Percentiles rank a stretch among this genome's conserved stretches.
Evolutionary conservation across 2,113 vertebrate species (phyloP).

Genomic region (Myrmophylax atrothorax): DNA sequence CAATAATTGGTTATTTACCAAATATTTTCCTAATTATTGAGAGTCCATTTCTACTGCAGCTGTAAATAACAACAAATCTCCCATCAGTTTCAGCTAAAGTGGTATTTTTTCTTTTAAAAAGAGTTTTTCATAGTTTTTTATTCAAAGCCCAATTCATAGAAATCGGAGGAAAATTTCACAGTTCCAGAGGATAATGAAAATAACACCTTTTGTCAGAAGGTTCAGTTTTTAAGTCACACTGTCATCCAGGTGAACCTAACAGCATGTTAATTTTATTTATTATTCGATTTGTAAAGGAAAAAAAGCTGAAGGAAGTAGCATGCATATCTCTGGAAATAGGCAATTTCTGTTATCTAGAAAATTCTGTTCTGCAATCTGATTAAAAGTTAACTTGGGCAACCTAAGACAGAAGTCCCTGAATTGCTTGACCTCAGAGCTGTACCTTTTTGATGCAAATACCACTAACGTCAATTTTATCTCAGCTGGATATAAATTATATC

Average conservation of each 20-base stretch:
- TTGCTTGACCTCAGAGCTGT: not conserved
- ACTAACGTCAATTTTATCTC: slow-evolving; percentile 2
- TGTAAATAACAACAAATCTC: not conserved
- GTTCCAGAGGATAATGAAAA: not conserved
- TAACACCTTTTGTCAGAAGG: not conserved
- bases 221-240: not conserved
- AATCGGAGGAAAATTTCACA: not conserved
- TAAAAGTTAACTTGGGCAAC: not conserved
- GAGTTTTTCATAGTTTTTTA: not conserved
- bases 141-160: not conserved
- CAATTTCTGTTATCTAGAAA: not conserved
- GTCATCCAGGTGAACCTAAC: not conserved
- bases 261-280: not conserved
- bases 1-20: not conserved
- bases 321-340: not conserved
- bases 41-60: not conserved
- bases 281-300: not conserved
- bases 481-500: not conserved
- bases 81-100: not conserved
- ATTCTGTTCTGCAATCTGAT: not conserved
- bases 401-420: not conserved
- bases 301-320: not conserved
- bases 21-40: not conserved
- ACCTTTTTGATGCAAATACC: not conserved
- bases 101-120: not conserved